Evolutionary conservation across 2,888 invertebrate species (phyloP), one percentile per base, ranked within the genome.

Genomic region (Ophion obscuratus): DNA sequence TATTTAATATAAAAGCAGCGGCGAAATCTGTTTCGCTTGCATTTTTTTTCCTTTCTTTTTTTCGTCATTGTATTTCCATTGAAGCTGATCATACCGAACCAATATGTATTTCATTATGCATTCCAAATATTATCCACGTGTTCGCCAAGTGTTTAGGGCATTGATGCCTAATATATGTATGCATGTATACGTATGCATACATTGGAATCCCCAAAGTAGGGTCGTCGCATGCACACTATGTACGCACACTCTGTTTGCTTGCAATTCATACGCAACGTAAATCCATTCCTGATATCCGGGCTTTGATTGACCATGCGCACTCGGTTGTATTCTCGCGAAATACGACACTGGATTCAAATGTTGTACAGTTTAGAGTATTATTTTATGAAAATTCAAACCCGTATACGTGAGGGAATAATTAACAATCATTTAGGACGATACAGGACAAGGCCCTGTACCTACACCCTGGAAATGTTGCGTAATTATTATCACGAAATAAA

Each of bases 101-200:
- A 76, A 71, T 77, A 73, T 77, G 71, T 47, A 83, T 85, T 91
- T 89, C 90, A 90, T 92, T 92, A 92, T 91, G 87, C 92, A 92
- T 92, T 91, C 91, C 91, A 90, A 92, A 92, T 92, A 92, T 91
- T 89, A 91, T 91, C 90, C 85, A 67, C 84, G 81, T 71, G 80
- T 83, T 77, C 62, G 20, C 76, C 68, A 67, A 78, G 64, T 76
- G 75, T 64, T 68, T 77, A 71, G 77, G 80, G 68, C 68, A 83
- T 71, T 79, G 79, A 27, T 10, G n/a, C 14, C 70, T 71, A 75
- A 62, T 78, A 71, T 59, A 80, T 80, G 74, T 76, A 74, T 75
- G 71, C 61, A 71, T 76, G 61, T 71, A 82, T 71, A 78, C 64
- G 77, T 57, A 75, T 73, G 73, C 76, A 75, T 75, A 78, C 61